Evolutionary conservation across 30 jellyfish, hydroid and myxozoan genomes (phyloP), one percentile per base, ranked within the genome.

Genomic region (Nemopilema nomurai): DNA sequence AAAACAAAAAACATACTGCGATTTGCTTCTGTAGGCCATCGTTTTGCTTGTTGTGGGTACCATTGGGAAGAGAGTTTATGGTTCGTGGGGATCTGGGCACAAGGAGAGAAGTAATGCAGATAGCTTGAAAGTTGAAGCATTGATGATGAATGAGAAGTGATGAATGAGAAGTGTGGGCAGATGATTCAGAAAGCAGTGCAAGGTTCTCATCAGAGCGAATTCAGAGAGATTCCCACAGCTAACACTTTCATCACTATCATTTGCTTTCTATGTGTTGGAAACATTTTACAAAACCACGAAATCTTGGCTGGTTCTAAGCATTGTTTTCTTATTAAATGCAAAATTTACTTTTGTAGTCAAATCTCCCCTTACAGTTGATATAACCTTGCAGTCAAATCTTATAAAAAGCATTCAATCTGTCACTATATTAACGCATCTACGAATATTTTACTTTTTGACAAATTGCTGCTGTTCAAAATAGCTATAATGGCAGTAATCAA

Each of bases 221-320:
- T 72, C 82, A 72, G 67, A 72, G 82, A 72, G 82, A 72, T 72
- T 72, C 82, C 82, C 82, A 72, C 68, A 30, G 50, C 77, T 67
- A 8, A 13, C 24, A 25, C 24, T 29, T 16, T 72, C 82, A 72
- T 72, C 82, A 72, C 23, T 26, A 25, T 72, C 82, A 29, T 41
- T 41, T 41, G 13, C 13, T 41, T 41, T 3, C 57, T 41, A n/a
- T 41, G 57, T 41, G 57, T 41, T 13, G 13, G 13, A 41, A 41
- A n/a, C n/a, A n/a, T n/a, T n/a, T n/a, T n/a, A n/a, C n/a, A n/a
- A n/a, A n/a, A n/a, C n/a, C n/a, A n/a, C n/a, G n/a, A n/a, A n/a
- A n/a, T n/a, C n/a, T n/a, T n/a, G n/a, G n/a, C n/a, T n/a, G n/a
- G n/a, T n/a, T n/a, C n/a, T n/a, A n/a, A n/a, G n/a, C n/a, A n/a